Evolutionary conservation across 2,113 vertebrate species (phyloP).

Genomic region (Trogon surrucura): DNA sequence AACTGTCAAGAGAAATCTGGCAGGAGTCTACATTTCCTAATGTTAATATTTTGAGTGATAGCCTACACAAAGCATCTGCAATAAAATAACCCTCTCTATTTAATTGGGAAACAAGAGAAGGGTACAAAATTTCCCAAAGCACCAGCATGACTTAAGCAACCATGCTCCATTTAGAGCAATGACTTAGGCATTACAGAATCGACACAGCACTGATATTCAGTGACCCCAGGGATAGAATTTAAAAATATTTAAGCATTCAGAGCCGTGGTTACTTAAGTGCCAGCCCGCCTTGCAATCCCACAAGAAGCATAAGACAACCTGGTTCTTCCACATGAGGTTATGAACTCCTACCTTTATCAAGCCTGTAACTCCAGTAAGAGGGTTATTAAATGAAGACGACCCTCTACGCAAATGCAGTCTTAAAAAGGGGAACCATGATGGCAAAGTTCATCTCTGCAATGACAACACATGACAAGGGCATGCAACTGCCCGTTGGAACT

Average conservation of each 20-base stretch:
- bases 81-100: neutral
- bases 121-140: neutral
- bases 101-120: neutral
- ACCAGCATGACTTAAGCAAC: neutral
- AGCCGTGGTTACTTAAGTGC: neutral
- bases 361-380: neutral
- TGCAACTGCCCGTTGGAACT: neutral
- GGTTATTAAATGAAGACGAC: neutral
- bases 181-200: neutral
- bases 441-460: neutral
- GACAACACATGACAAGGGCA: neutral
- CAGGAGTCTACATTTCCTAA: neutral
- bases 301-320: neutral
- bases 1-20: neutral
- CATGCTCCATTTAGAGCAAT: neutral
- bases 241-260: neutral
- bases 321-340: neutral
- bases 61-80: slow-evolving; percentile 9
- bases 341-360: neutral
- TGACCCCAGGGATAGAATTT: neutral
- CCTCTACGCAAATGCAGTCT: neutral
- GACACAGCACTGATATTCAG: neutral
- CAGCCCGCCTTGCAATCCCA: neutral
- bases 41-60: slow-evolving; percentile 4
- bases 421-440: neutral